Base-by-base conservation (phyloP, 2,113 vertebrate species). In the Carassius carassius region DNA sequence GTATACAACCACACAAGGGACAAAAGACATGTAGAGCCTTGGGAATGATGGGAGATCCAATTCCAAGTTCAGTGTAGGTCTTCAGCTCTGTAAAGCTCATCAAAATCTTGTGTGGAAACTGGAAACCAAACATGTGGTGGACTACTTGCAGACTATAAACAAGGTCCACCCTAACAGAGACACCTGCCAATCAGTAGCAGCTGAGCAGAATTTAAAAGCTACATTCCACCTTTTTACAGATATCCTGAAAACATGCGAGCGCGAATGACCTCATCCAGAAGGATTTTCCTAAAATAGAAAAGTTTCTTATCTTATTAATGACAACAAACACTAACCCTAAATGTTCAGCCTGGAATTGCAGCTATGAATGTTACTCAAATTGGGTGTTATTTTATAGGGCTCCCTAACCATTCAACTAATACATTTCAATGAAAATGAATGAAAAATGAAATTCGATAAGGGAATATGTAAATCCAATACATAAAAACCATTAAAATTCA, bases 141-240 rank as follows among this genome's bases (percentile, higher is more conserved):
- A 51, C 47, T 54, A 29, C 78, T 21, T 25, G 60, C 62, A 67
- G 78, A 67, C n/a, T 67, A 63, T 80, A 80, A 80, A 65, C 62
- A 81, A 51, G 6, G 14, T 81, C 78, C 60, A 65, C 37, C 78
- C 77, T 37, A 65, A 65, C 60, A 65, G 37, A 16, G 60, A 49
- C 78, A 47, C 37, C 56, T 49, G 62, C 78, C 62, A 80, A 80
- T 32, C 78, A 67, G 60, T 6, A 44, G 37, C 37, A 67, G 62
- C 78, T 32, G 60, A 13, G 19, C 3, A 1, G 54, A 29, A 19
- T 47, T 49, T 65, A 67, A 81, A 81, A 81, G 62, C 62, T 14
- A 51, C 62, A 51, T 67, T 67, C 62, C 23, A 19, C 37, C 78
- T 79, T 51, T 67, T 23, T 21, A 67, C 67, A 67, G 41, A 3